Conservation (phyloP, 2,888 invertebrate species). For the Aphidoletes aphidimyza region DNA sequence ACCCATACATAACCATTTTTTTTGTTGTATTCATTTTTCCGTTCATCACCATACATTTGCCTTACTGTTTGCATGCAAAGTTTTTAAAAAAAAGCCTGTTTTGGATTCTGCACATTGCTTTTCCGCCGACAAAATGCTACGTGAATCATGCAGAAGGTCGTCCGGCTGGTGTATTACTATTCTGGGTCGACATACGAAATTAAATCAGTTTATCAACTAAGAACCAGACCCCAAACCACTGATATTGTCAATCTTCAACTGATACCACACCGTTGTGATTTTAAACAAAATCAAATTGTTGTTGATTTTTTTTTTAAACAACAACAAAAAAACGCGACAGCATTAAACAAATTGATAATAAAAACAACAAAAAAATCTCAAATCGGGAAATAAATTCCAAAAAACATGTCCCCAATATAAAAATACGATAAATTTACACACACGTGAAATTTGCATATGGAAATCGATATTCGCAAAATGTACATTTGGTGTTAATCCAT, state of each 20-base stretch:
- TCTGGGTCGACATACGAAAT: neutral
- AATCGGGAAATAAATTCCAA: neutral
- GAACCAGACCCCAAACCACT: neutral
- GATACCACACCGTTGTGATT: too few species aligned
- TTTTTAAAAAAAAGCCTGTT: constrained; percentile 7
- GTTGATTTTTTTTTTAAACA: neutral
- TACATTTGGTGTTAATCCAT: neutral
- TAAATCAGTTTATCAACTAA: constrained; percentile 1
- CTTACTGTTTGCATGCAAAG: neutral
- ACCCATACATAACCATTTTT: too few species aligned
- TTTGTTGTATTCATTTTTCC: neutral
- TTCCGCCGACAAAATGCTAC: too few species aligned
- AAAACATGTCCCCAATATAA: neutral
- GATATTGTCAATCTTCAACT: neutral
- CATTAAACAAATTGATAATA: neutral
- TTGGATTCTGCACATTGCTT: neutral
- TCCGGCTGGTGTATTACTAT: neutral
- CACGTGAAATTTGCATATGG: constrained; percentile 20
- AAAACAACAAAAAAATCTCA: neutral
- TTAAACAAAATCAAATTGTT: too few species aligned
- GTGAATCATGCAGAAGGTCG: neutral
- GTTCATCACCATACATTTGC: neutral
- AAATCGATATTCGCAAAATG: constrained; percentile 28
- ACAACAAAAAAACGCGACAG: neutral
- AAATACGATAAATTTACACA: neutral